Conservation (phyloP, 2,797 vertebrate genomes). For the Mormyrops attenuatus region DNA sequence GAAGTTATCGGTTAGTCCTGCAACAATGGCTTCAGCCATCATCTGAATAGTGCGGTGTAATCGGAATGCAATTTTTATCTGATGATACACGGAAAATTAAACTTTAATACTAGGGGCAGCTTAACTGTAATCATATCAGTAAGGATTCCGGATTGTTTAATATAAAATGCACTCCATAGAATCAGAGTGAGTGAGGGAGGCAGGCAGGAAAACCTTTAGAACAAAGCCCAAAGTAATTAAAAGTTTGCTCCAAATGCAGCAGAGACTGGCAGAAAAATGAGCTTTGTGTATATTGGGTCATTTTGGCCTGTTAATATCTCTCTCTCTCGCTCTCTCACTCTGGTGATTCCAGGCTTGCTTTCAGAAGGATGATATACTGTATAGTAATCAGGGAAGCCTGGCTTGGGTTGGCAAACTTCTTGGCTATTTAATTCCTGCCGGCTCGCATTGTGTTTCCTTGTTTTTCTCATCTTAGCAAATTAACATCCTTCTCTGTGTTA, state of each 20-base stretch:
- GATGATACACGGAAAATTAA: slow-evolving; percentile 12
- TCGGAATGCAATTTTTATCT: slow-evolving; percentile 15
- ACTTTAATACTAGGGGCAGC: slow-evolving; percentile 9
- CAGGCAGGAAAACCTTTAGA: neutral
- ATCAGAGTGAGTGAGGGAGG: neutral
- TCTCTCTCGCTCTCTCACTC: neutral
- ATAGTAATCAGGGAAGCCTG: neutral
- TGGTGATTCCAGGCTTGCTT: neutral
- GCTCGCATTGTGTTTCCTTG: neutral
- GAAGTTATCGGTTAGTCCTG: neutral
- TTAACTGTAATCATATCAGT: slow-evolving; percentile 17
- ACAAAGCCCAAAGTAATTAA: slow-evolving; percentile 6
- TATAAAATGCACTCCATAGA: neutral
- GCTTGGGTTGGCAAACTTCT: neutral
- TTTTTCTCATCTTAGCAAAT: neutral
- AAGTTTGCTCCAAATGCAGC: slow-evolving; percentile 11
- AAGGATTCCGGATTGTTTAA: slow-evolving; percentile 10
- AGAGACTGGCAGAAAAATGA: slow-evolving; percentile 6
- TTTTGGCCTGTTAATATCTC: neutral
- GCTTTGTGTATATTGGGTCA: neutral
- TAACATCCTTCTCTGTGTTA: neutral
- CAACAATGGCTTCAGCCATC: slow-evolving; percentile 5
- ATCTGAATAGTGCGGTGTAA: neutral
- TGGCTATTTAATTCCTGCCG: neutral
- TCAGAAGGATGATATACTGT: neutral